Base-by-base conservation (phyloP, 2,888 invertebrate genomes). In the Amphiduros pacificus region DNA sequence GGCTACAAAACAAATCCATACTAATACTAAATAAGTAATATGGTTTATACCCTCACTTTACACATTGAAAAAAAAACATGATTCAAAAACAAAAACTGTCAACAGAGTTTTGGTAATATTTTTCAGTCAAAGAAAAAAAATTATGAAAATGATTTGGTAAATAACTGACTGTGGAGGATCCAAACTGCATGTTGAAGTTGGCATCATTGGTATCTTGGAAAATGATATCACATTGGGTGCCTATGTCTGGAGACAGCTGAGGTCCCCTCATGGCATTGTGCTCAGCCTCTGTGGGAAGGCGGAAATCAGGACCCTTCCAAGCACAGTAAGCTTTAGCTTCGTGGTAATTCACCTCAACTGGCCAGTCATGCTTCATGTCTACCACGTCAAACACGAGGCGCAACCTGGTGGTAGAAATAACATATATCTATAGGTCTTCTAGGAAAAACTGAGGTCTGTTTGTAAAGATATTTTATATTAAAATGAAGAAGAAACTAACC, bases 291-390 rank as follows among this genome's bases (percentile, higher is more conserved):
- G 71, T 66, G 0, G 76, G 73, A 24, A 81, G 67, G 27, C 81
- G 71, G 64, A 68, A 80, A n/a, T 70, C 73, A 11, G 67, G 70
- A 1, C 80, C 80, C 58, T 74, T 77, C 80, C 80, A 81, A 1
- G 64, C 61, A 67, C 79, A 81, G 67, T 70, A 81, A 1, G 81
- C 81, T 52, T 76, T 76, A 9, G 80, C 81, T 59, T 81, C 80
- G 59, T 79, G 79, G 67, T 77, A 80, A 66, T 80, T 81, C 4
- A 76, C 76, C 41, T 79, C 79, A 1, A 76, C 81, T 14, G 81
- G 81, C 78, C 80, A 81, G 57, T 79, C 71, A 71, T 68, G 63
- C 0, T 80, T 78, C 75, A 81, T 73, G 11, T 72, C 74, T 20
- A 80, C 63, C 27, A 73, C 71, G 62, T 80, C 78, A 72, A 77